phyloP scores from a whole-genome alignment of 2,888 invertebrate genomes.

The Graphium colonna region DNA sequence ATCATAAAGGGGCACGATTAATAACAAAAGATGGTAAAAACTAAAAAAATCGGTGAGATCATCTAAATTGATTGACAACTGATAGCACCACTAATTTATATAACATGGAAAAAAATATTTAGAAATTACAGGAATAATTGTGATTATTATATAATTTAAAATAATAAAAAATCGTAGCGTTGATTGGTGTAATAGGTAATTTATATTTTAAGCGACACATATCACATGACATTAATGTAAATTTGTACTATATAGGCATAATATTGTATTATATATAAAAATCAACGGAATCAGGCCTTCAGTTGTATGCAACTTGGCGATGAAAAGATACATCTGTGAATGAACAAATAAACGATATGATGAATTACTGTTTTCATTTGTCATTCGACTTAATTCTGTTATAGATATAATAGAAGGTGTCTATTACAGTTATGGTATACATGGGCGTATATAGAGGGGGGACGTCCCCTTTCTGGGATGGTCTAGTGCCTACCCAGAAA shows the following conservation, averaged over 20 bases:
- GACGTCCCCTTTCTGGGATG: too few species aligned
- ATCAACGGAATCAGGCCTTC: constrained; percentile 40
- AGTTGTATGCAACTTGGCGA: constrained; percentile 52
- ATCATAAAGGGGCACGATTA: background rate
- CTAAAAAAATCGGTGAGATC: too few species aligned
- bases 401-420: too few species aligned
- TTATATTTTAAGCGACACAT: constrained; percentile 46
- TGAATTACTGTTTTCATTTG: constrained; percentile 33
- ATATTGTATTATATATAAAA: constrained; percentile 51
- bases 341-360: constrained; percentile 54
- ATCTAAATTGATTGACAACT: too few species aligned
- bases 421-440: background rate
- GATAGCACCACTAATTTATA: background rate
- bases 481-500: too few species aligned
- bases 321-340: constrained; percentile 41
- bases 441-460: too few species aligned
- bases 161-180: constrained; percentile 10
- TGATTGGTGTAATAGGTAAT: constrained; percentile 25
- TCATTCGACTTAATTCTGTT: too few species aligned
- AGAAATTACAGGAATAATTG: constrained; percentile 12
- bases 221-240: constrained; percentile 74
- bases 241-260: constrained; percentile 74
- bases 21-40: too few species aligned
- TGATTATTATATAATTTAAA: background rate
- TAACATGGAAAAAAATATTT: background rate